These are phyloP conservation scores for Aphidius colemani DNA, from an alignment of 2,888 invertebrate species.

Conservation along the genomic window DNA sequence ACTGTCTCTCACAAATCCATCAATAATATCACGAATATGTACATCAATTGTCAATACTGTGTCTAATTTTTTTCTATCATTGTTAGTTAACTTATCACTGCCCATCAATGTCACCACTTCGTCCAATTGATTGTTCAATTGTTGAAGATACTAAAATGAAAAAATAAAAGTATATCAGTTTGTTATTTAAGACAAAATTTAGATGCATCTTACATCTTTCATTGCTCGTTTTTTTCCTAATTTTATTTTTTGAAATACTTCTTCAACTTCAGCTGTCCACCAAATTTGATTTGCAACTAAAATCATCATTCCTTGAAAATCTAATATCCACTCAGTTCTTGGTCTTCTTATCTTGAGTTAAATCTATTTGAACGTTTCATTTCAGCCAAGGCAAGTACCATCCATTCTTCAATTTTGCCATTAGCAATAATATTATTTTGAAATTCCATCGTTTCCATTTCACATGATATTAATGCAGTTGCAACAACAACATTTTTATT, in stretches of 20 bases:
- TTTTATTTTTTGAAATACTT: constrained; percentile 76
- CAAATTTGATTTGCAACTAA: constrained; percentile 87
- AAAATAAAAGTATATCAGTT: neutral
- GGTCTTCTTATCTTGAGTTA: constrained; percentile 38
- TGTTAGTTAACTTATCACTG: constrained; percentile 65
- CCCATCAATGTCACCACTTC: constrained; percentile 70
- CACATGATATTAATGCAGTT: constrained; percentile 84
- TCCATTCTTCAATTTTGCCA: constrained; percentile 90
- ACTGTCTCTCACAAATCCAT: constrained; percentile 78
- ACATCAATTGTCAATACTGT: constrained; percentile 90
- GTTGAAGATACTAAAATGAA: constrained; percentile 66
- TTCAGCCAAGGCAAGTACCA: constrained; percentile 82
- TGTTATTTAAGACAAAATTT: neutral
- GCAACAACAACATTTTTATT: constrained; percentile 71
- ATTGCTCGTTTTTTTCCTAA: constrained; percentile 83
- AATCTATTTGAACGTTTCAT: constrained; percentile 84
- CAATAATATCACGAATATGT: constrained; percentile 89
- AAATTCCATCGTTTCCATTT: constrained; percentile 88
- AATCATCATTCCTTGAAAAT: constrained; percentile 87
- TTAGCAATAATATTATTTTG: constrained; percentile 72
- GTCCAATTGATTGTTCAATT: constrained; percentile 81
- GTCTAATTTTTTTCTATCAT: constrained; percentile 86
- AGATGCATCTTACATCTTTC: constrained; percentile 67
- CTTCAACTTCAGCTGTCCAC: constrained; percentile 96
- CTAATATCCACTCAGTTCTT: constrained; percentile 86